phyloP scores from a whole-genome alignment of 2,888 invertebrate species.

The Agonum fuliginosum region DNA sequence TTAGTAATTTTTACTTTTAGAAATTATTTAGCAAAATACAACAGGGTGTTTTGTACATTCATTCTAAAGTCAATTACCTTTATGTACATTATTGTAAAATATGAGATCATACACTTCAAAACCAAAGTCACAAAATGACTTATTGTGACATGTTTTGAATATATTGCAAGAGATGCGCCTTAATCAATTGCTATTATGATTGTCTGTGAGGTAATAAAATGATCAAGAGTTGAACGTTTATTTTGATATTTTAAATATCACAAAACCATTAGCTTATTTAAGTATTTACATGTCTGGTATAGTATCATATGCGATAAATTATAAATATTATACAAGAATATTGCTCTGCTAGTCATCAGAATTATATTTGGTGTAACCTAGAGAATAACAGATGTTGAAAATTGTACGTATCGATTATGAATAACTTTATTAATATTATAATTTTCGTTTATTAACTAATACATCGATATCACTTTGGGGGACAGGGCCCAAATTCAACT shows the following conservation, averaged over 20 bases:
- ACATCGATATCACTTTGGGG: constrained; percentile 56
- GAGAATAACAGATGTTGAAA: constrained; percentile 49
- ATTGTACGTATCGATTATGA: constrained; percentile 53
- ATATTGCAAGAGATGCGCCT: no score
- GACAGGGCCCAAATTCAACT: constrained; percentile 47
- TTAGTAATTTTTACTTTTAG: no score
- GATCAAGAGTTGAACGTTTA: constrained; percentile 50
- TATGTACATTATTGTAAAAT: no score
- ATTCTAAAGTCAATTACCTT: no score
- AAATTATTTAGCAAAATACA: no score
- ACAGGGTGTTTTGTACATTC: no score
- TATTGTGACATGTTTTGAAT: no score
- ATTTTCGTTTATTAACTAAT: constrained; percentile 48
- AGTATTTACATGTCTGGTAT: constrained; percentile 56
- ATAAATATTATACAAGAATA: constrained; percentile 60
- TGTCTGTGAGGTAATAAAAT: constrained; percentile 10
- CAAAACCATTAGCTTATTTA: constrained; percentile 55
- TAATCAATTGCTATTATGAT: not conserved
- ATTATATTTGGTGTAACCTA: constrained; percentile 53
- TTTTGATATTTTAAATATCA: constrained; percentile 59
- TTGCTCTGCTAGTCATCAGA: constrained; percentile 50
- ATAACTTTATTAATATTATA: constrained; percentile 41
- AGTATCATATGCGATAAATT: constrained; percentile 53
- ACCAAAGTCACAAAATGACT: no score
- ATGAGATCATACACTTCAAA: no score